Base-by-base conservation (phyloP, 2,797 vertebrate species). In the Betta splendens region DNA sequence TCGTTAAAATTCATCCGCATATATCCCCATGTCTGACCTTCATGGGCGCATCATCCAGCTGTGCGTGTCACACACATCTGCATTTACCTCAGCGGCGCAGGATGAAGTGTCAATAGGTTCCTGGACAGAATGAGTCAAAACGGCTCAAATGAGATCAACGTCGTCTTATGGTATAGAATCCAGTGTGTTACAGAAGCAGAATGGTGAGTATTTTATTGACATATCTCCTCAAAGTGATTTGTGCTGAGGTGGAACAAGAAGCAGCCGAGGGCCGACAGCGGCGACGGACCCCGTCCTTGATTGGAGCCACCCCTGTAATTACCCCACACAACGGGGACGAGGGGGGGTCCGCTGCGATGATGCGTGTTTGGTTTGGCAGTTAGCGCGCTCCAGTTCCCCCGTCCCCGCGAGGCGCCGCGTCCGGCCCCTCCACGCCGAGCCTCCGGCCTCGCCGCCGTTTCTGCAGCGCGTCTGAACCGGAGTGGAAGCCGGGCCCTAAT, bases 311-410 rank as follows among this genome's bases (percentile, higher is more conserved):
- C 62, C 38, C 77, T 65, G 71, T 83, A 84, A 85, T 88, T 83
- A 87, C 64, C 44, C 40, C 64, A 72, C 58, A 61, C 13, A 56
- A 79, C 42, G 53, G 68, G 72, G 65, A 86, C 64, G 12, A n/a
- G n/a, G 65, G 60, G 69, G 76, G 84, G 79, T 81, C 57, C 75
- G 75, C 74, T 73, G 72, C 72, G 72, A 44, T 70, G 83, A 79
- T 50, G 46, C 81, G 79, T 80, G 80, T 85, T 87, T 84, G 76
- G 79, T 83, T 85, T 87, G 54, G 46, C 58, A 52, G 75, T 89
- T 87, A 88, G 62, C 84, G 85, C 74, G 88, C 88, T 87, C 87
- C 82, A 88, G 65, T 91, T 89, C 89, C 88, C 85, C 77, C 82
- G 81, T 81, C 79, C 85, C 77, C 85, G 80, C 21, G 84, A 81